Evolutionary conservation across 2,888 invertebrate genomes (phyloP), one percentile per base, ranked within the genome.

Genomic region (Monoplex corrugatus): DNA sequence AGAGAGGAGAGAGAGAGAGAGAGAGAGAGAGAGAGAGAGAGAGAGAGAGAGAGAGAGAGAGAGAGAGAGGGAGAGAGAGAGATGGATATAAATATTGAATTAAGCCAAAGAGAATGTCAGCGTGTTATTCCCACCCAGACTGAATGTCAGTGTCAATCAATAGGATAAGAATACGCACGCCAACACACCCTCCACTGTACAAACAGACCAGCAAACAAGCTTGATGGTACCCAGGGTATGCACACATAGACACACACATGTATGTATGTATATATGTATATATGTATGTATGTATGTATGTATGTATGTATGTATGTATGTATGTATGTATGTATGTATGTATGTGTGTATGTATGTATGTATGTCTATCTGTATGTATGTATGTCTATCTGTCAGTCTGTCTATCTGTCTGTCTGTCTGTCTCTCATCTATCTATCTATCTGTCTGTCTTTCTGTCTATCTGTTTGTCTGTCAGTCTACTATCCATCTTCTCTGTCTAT

Each of bases 1-100:
- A 44, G 38, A 8, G 44, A 32, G 38, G 80, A 43, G 80, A 43
- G 82, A 40, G 80, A 80, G 80, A 80, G 43, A 80, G 38, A 80
- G 80, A 80, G 80, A 80, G 80, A 80, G 38, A 44, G 43, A 82
- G 82, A 44, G 82, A 43, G 43, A 43, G 75, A 75, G 35, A 28
- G 28, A 28, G 28, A 43, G 43, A 10, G 13, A 23, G 3, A 35
- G 82, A n/a, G 43, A 43, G 16, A 23, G 43, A 23, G 3, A 13
- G 82, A 82, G 16, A 43, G 82, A 44, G 6, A 8, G 82, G 43
- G 16, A 10, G 82, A 82, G 10, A 68, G 68, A 68, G 23, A 68
- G 68, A 68, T 5, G 28, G 68, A 68, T 5, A 68, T 5, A 68
- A 5, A 68, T 16, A n/a, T n/a, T n/a, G n/a, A n/a, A n/a, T n/a